phyloP scores from a whole-genome alignment of 2,113 vertebrate genomes.

The Hypomesus transpacificus region DNA sequence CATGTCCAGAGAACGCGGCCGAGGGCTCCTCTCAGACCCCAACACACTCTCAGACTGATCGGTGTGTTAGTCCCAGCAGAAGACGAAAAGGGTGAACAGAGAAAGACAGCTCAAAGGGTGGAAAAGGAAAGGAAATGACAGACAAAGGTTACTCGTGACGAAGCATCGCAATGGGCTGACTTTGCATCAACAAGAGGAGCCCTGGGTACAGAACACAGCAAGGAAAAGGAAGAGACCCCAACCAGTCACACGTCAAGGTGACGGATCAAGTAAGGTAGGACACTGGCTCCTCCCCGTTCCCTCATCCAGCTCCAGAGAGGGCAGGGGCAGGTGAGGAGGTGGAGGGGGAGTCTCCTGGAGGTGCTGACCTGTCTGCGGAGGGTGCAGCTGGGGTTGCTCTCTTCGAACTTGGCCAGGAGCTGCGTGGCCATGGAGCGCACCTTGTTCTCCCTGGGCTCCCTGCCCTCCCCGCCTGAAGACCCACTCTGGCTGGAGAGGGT shows the following conservation, averaged over 20 bases:
- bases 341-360: not conserved
- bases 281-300: not conserved
- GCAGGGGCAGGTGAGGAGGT: slow-evolving; percentile 1
- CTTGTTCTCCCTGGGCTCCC: slow-evolving; percentile 82
- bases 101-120: slow-evolving; percentile 36
- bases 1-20: slow-evolving; percentile 61
- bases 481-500: slow-evolving; percentile 69
- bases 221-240: too few species aligned
- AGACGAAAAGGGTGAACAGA: slow-evolving; percentile 35
- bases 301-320: not conserved
- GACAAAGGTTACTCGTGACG: not conserved
- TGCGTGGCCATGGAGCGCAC: slow-evolving; percentile 94
- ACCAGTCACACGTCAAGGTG: too few species aligned
- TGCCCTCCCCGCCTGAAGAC: slow-evolving; percentile 53
- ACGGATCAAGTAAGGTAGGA: not conserved
- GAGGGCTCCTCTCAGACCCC: slow-evolving; percentile 58
- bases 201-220: too few species aligned
- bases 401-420: slow-evolving; percentile 91
- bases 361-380: slow-evolving; percentile 79
- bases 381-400: slow-evolving; percentile 68
- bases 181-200: too few species aligned
- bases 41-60: slow-evolving; percentile 50
- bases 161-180: too few species aligned
- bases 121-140: slow-evolving; percentile 9
- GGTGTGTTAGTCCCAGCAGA: slow-evolving; percentile 36